Base-by-base conservation (phyloP, 2,888 invertebrate genomes). In the Heteropelma amictum region DNA sequence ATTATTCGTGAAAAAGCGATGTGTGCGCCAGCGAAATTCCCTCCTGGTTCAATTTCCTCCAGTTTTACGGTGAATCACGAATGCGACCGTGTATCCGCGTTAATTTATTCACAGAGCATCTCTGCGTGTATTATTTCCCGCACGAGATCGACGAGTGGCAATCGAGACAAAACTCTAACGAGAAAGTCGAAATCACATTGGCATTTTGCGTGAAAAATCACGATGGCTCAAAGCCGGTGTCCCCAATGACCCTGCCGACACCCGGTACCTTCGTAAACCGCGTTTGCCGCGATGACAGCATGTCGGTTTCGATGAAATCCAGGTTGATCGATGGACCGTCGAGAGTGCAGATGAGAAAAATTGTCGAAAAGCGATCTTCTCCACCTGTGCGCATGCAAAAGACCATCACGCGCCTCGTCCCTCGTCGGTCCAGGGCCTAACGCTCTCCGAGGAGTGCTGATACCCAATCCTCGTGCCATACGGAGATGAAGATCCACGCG, bases 391-490 rank as follows among this genome's bases (percentile, higher is more conserved):
- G n/a, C 19, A 17, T 30, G 17, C 51, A 30, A 33, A n/a, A 53
- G 53, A 30, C 21, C n/a, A 53, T 33, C 33, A 8, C 17, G 28
- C 30, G 28, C 28, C 51, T 28, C 28, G 17, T 51, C 30, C 4
- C n/a, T 53, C 30, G 19, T 38, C 30, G 23, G 33, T 35, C 45
- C 17, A 26, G 54, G 19, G 56, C 0, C 12, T 17, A 33, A 56
- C 56, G 42, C 12, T 28, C 38, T 47, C 35, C 8, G 8, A 54
- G 45, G 45, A 54, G 67, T 40, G 38, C 26, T 38, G 33, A 53
- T 33, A 64, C 38, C n/a, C n/a, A n/a, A 51, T 7, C 21, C 53
- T 19, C 72, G 28, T n/a, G 35, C 53, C 67, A 14, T 67, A 8
- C 67, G 19, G 23, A n/a, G 26, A 47, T 40, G 19, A n/a, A 56